Evolutionary conservation across 2,888 invertebrate species (phyloP), one percentile per base, ranked within the genome.

Genomic region (Auanema freiburgensis): DNA sequence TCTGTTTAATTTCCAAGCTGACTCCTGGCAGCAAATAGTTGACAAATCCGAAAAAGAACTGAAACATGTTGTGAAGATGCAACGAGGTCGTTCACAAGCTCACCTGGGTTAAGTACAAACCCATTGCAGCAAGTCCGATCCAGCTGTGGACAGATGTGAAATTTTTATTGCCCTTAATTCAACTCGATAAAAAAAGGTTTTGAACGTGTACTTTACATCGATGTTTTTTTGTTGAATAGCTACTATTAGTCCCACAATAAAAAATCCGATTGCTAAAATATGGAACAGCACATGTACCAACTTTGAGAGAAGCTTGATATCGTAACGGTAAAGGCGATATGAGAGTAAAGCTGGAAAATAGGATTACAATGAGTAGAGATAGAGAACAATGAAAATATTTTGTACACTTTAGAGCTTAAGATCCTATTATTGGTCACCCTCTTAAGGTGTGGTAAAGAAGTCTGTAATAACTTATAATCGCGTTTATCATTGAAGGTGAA

Each of bases 121-220:
- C 52, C 23, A 78, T 66, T 10, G 79, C 55, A 11, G 63, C 66
- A 40, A 79, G 49, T 10, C 76, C 76, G 51, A 79, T 59, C 79
- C 79, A 79, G 51, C 73, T 69, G 66, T 79, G 77, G 18, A 75
- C 67, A 10, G 69, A 67, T 11, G 66, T 52, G 63, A 79, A 76
- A 51, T 75, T 72, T 46, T 46, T 46, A 18, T 46, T 18, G 21
- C 16, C 16, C 46, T 21, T 5, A 46, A 21, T 10, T 3, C 4
- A 46, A 18, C 10, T 3, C 21, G 6, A 18, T 46, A 18, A 18
- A 16, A 46, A 8, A 46, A 46, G 8, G 43, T 14, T 6, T 18
- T 14, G 52, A 16, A 14, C 14, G 33, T 16, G 3, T 33, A n/a
- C 3, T 14, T 18, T 55, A 55, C 25, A 33, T n/a, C 42, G 33